Evolutionary conservation across 1,140 invertebrate genomes (phyloP).

Genomic region (Lasioglossum baleicum): DNA sequence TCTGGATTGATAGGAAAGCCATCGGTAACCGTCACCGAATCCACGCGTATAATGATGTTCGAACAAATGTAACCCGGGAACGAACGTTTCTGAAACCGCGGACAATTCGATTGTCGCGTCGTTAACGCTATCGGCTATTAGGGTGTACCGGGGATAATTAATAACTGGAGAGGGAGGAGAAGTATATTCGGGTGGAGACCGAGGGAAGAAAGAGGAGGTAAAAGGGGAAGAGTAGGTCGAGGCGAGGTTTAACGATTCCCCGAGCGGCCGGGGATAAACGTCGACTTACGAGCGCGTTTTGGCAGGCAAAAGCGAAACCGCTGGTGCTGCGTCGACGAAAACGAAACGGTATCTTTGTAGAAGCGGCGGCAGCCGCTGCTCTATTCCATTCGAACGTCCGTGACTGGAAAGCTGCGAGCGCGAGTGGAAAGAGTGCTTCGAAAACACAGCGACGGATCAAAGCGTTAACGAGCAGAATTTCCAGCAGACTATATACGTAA

Average conservation of each 20-base stretch:
- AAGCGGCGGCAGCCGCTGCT: too few relatives aligned
- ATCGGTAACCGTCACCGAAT: conserved; percentile 51
- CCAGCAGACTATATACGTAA: too few relatives aligned
- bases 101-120: conserved; percentile 13
- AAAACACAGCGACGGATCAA: conserved; percentile 7
- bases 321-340: conserved; percentile 28
- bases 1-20: conserved; percentile 51
- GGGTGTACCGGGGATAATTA: not conserved
- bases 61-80: conserved; percentile 43
- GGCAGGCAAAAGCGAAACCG: conserved; percentile 18
- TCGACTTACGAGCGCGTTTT: conserved; percentile 18
- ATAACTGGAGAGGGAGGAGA: not conserved
- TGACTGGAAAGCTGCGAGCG: too few relatives aligned
- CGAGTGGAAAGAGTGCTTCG: too few relatives aligned
- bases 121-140: conserved; percentile 22
- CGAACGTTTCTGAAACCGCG: conserved; percentile 17
- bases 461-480: conserved; percentile 19
- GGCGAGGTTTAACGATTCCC: not conserved
- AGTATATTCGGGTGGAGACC: not conserved
- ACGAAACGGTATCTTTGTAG: conserved; percentile 14
- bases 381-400: too few relatives aligned
- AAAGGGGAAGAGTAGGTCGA: too few relatives aligned
- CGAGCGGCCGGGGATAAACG: not conserved
- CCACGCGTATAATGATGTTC: conserved; percentile 50
- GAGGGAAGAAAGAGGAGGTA: not conserved